Percentiles rank a stretch among this genome's conserved stretches.
Evolutionary conservation across 1,140 invertebrate genomes (phyloP).

Genomic region (Platyscapa corneri): DNA sequence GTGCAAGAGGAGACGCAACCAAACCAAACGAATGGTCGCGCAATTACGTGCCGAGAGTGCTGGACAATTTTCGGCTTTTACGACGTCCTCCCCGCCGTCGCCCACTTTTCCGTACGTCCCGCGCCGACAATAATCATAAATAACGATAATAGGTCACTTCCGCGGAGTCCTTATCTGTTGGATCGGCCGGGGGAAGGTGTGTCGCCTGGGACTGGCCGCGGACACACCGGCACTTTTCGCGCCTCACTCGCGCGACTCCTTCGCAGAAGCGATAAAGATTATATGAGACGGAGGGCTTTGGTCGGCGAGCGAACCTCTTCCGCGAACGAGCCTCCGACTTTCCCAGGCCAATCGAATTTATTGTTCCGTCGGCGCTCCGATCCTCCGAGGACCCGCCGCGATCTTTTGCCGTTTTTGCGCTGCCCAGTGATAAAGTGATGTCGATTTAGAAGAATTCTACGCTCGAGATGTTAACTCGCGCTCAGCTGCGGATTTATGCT

Average conservation of each 20-base stretch:
- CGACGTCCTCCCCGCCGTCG: not conserved
- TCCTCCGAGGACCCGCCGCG: not conserved
- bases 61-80: constrained; percentile 42
- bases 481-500: not conserved
- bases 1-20: not conserved
- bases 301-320: constrained; percentile 33
- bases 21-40: not conserved
- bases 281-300: not conserved
- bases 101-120: not conserved
- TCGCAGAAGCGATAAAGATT: constrained; percentile 44
- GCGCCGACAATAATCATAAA: constrained; percentile 32
- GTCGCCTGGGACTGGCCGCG: not conserved
- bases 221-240: constrained; percentile 1
- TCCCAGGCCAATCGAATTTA: constrained; percentile 40
- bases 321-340: constrained; percentile 31
- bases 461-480: not conserved
- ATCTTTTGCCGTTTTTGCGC: not conserved
- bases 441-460: not conserved
- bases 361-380: not conserved
- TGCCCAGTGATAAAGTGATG: not conserved
- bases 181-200: not conserved
- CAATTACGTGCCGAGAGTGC: constrained; percentile 33
- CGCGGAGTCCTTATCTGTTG: constrained; percentile 11
- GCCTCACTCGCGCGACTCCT: not conserved
- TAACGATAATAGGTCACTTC: constrained; percentile 48